phyloP scores from a whole-genome alignment of 2,113 vertebrate genomes.

The Sturnus vulgaris region DNA sequence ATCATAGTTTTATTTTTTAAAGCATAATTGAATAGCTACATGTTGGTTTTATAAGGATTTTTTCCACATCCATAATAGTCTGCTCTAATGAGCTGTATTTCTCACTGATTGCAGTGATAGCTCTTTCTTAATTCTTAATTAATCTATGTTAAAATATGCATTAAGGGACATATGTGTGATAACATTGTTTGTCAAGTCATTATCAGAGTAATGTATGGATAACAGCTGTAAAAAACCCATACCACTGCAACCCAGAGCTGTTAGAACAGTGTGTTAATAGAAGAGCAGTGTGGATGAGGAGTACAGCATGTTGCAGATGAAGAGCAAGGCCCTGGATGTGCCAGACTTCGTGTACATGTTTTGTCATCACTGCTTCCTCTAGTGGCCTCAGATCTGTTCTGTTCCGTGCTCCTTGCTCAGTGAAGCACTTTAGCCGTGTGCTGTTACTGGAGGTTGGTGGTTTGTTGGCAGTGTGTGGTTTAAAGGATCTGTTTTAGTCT shows the following conservation, averaged over 20 bases:
- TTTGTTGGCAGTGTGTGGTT: not conserved
- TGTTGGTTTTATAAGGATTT: not conserved
- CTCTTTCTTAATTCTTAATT: constrained; percentile 20
- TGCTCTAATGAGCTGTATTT: constrained; percentile 30
- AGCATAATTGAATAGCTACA: not conserved
- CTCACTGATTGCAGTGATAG: constrained; percentile 10
- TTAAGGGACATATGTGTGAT: not conserved
- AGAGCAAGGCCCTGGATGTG: not conserved
- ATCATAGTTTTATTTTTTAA: not conserved
- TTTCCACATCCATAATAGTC: not conserved
- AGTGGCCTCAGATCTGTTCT: not conserved
- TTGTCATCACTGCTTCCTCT: not conserved
- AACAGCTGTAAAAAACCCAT: not conserved
- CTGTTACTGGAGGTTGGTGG: not conserved
- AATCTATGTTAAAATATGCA: not conserved
- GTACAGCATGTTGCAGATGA: not conserved
- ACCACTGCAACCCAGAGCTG: not conserved
- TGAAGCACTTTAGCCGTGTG: not conserved
- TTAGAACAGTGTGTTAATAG: not conserved
- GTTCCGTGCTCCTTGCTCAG: not conserved
- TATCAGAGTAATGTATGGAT: not conserved
- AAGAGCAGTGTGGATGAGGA: not conserved
- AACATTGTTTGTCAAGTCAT: not conserved
- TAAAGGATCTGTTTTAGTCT: not conserved
- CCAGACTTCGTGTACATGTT: not conserved